Conservation (phyloP, 2,797 vertebrate species). For the Acrossocheilus wenchowensis region DNA sequence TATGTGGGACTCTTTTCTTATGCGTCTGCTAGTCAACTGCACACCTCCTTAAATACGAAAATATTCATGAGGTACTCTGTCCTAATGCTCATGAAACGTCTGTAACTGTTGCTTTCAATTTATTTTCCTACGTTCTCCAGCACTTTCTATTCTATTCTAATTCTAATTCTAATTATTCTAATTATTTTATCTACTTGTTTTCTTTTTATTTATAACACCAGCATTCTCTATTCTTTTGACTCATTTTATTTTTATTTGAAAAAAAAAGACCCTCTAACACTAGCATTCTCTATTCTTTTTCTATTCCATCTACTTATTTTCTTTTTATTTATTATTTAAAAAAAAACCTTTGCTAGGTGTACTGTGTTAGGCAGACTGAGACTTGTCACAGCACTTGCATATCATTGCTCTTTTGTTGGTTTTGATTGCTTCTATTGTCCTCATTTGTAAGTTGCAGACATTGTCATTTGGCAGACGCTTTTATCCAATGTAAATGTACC, state of each 20-base stretch:
- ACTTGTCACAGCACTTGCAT: too few species aligned
- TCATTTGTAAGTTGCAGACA: neutral
- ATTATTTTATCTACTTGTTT: too few species aligned
- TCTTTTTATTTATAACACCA: too few species aligned
- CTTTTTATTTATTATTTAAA: neutral
- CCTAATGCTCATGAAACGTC: neutral
- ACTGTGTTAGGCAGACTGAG: neutral
- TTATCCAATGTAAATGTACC: conserved; percentile 47
- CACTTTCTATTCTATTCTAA: neutral
- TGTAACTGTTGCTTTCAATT: neutral
- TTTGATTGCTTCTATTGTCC: neutral
- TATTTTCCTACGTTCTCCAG: neutral
- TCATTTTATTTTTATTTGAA: too few species aligned
- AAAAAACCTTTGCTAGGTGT: neutral
- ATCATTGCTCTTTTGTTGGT: neutral
- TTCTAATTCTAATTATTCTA: too few species aligned
- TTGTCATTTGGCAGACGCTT: too few species aligned
- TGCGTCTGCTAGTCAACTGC: neutral
- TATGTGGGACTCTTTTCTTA: conserved; percentile 29
- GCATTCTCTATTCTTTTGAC: too few species aligned
- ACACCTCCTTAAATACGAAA: conserved; percentile 40
- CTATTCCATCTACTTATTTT: too few species aligned
- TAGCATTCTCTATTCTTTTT: too few species aligned
- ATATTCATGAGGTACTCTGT: conserved; percentile 22
- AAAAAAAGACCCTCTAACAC: neutral